These are phyloP conservation scores for Leptinotarsa tumamoca DNA, from an alignment of 2,888 invertebrate species.

Conservation along the genomic window DNA sequence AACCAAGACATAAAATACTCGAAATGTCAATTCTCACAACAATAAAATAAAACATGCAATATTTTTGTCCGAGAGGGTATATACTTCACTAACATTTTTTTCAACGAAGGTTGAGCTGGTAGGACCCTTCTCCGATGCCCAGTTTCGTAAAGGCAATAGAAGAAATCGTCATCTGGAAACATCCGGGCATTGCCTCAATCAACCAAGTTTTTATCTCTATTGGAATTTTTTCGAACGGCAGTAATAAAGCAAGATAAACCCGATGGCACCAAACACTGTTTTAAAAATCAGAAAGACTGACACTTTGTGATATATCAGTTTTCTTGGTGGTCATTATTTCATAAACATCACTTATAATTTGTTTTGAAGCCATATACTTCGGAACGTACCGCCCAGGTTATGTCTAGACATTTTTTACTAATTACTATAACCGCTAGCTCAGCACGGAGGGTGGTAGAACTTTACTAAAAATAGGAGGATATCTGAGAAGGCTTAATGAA, in stretches of 20 bases:
- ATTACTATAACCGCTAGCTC: slow-evolving; percentile 42
- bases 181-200: too few species aligned
- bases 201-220: background rate
- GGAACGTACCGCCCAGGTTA: slow-evolving; percentile 41
- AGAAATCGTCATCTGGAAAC: too few species aligned
- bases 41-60: too few species aligned
- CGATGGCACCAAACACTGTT: background rate
- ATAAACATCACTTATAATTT: slow-evolving; percentile 40
- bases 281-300: slow-evolving; percentile 19
- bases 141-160: too few species aligned
- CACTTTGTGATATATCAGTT: slow-evolving; percentile 26
- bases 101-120: too few species aligned
- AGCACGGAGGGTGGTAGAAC: slow-evolving; percentile 34
- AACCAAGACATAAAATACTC: too few species aligned
- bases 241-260: background rate
- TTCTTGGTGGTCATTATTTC: slow-evolving; percentile 21
- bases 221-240: background rate
- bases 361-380: slow-evolving; percentile 39
- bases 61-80: too few species aligned
- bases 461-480: slow-evolving; percentile 25
- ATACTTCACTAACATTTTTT: too few species aligned
- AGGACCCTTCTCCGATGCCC: too few species aligned
- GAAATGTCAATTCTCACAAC: too few species aligned
- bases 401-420: slow-evolving; percentile 51
- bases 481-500: slow-evolving; percentile 27